Percentiles rank a stretch among this genome's conserved stretches.
phyloP scores from a whole-genome alignment of 2,888 invertebrate genomes.

The Pseudococcus viburni region DNA sequence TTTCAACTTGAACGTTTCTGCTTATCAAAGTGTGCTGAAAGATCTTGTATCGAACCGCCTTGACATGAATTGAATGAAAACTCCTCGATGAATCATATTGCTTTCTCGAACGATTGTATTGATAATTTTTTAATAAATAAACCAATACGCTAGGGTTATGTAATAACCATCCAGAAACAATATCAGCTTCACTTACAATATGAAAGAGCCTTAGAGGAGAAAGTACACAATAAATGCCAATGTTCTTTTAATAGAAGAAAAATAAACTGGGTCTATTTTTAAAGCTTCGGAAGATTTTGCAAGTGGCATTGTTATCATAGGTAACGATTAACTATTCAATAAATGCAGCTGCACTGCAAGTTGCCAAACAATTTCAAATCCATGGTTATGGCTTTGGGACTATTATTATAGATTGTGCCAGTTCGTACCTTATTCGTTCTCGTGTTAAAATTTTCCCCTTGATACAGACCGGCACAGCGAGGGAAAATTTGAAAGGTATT shows the following conservation, averaged over 20 bases:
- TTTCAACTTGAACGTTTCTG: neutral
- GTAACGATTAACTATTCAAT: constrained; percentile 14
- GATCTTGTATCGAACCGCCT: neutral
- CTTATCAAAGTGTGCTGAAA: neutral
- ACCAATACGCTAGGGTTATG: neutral
- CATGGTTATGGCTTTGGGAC: neutral
- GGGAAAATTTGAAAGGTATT: constrained; percentile 12
- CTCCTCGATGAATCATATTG: neutral
- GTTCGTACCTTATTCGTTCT: neutral
- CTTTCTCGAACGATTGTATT: constrained; percentile 11
- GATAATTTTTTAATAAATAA: neutral
- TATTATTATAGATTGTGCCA: neutral
- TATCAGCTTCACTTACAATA: neutral
- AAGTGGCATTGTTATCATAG: neutral
- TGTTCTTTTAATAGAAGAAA: neutral
- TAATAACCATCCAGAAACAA: neutral
- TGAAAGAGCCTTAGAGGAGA: neutral
- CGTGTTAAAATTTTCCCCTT: neutral
- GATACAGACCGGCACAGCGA: neutral
- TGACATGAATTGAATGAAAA: neutral
- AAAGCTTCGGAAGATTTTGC: neutral
- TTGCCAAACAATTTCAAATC: constrained; percentile 40
- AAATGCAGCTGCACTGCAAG: constrained; percentile 7
- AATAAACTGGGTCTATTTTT: neutral
- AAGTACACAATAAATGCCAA: neutral